Evolutionary conservation across 2,888 invertebrate genomes (phyloP), one percentile per base, ranked within the genome.

Genomic region (Melanargia galathea): DNA sequence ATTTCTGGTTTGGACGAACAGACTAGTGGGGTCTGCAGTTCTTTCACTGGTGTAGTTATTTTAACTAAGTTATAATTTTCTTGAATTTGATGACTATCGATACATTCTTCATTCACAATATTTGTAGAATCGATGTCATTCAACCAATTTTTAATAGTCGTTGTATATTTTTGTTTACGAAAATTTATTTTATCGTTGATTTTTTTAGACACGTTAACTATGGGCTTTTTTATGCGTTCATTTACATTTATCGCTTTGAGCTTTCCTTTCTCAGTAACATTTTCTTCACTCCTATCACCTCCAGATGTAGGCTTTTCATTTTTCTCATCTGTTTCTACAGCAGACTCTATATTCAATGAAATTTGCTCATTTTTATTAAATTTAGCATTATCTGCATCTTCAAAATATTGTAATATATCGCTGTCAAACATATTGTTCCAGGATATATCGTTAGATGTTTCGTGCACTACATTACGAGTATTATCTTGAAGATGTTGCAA

Each of bases 121-220:
- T 70, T 26, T 64, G 40, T 45, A 2, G 71, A 61, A 49, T 81
- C 71, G 0, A 84, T 68, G 56, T 77, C 71, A 43, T 79, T 69
- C 0, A 90, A 75, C 90, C 90, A 90, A 64, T 81, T 82, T 65
- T 83, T 82, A 4, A 90, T 81, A 18, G 76, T 69, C 61, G 80
- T 85, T 2, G 77, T 81, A 69, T 81, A 86, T 58, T 78, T 84
- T 70, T 84, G 72, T 70, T 87, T 86, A 2, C 81, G 76, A 18
- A 70, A 73, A 49, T 43, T 66, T 48, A 76, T 75, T 58, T 69
- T 59, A 30, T 26, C 16, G 57, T 59, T 20, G 10, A 1, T 13
- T 38, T 51, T 57, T 2, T 68, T 69, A 7, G 52, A 30, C 59
- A 45, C 33, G 30, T 22, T 13, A 68, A 74, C 77, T 68, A 74